Conservation (phyloP, 2,797 vertebrate species). For the Graptemys geographica region DNA sequence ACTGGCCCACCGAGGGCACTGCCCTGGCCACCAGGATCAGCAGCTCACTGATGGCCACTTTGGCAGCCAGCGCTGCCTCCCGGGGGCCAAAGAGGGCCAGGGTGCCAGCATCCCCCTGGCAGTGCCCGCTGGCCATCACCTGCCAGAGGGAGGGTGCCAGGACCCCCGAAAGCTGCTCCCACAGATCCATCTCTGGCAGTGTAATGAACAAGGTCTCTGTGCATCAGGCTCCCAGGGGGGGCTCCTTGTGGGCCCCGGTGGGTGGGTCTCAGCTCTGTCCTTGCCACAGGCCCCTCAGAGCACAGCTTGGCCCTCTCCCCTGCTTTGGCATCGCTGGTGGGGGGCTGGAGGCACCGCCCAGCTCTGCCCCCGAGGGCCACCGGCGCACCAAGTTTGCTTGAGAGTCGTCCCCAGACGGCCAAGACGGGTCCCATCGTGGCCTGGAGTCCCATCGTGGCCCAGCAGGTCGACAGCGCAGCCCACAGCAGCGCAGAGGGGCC, state of each 20-base stretch:
- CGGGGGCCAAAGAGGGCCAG: neutral
- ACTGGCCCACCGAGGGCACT: neutral
- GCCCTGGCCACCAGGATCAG: neutral
- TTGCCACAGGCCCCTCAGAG: neutral
- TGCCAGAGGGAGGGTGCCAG: neutral
- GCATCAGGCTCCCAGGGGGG: too few species aligned
- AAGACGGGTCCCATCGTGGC: too few species aligned
- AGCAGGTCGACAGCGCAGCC: neutral
- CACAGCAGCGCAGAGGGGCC: neutral
- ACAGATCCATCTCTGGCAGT: neutral
- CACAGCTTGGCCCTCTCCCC: conserved; percentile 77
- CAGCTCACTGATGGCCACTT: neutral
- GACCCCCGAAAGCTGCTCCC: neutral
- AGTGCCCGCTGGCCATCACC: neutral
- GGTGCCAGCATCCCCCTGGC: neutral
- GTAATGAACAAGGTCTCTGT: neutral
- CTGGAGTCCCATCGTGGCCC: too few species aligned
- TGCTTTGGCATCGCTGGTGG: neutral
- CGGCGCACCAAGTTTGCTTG: too few species aligned
- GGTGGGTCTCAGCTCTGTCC: neutral
- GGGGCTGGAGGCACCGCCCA: neutral
- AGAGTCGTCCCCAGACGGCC: neutral
- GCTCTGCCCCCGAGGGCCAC: too few species aligned
- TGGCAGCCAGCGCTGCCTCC: neutral
- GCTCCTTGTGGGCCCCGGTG: neutral